phyloP scores from a whole-genome alignment of 2,113 vertebrate species.

The Pelobates fuscus region DNA sequence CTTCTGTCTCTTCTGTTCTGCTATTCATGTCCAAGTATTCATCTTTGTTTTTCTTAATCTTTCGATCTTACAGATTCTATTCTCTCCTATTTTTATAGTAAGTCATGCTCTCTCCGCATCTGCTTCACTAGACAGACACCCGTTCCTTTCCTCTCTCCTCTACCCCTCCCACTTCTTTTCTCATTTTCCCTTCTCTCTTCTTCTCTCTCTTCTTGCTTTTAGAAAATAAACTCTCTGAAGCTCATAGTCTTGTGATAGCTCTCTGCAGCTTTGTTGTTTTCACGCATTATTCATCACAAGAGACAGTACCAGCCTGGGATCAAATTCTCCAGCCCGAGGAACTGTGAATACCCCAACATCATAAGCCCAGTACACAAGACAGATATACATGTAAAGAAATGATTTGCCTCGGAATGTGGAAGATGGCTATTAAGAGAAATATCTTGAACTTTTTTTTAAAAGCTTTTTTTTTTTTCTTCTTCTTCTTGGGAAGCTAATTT shows the following conservation, averaged over 20 bases:
- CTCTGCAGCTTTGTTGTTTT: constrained; percentile 25
- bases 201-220: constrained; percentile 8
- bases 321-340: constrained; percentile 4
- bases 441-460: too few relatives aligned
- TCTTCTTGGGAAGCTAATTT: too few relatives aligned
- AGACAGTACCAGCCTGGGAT: constrained; percentile 26
- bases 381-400: constrained; percentile 22
- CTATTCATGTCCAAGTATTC: neutral
- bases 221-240: neutral
- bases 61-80: neutral
- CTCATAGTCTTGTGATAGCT: constrained; percentile 25
- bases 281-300: constrained; percentile 35
- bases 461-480: too few relatives aligned
- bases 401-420: constrained; percentile 20
- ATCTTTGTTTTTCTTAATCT: neutral
- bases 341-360: constrained; percentile 28
- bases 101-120: neutral
- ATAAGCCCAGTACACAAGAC: constrained; percentile 20
- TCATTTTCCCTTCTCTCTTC: neutral
- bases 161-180: neutral
- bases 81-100: neutral
- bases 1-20: neutral
- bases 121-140: neutral
- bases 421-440: neutral
- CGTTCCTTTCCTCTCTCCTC: neutral